Conservation (phyloP, 2,797 vertebrate genomes). For the Neomorphus geoffroyi region DNA sequence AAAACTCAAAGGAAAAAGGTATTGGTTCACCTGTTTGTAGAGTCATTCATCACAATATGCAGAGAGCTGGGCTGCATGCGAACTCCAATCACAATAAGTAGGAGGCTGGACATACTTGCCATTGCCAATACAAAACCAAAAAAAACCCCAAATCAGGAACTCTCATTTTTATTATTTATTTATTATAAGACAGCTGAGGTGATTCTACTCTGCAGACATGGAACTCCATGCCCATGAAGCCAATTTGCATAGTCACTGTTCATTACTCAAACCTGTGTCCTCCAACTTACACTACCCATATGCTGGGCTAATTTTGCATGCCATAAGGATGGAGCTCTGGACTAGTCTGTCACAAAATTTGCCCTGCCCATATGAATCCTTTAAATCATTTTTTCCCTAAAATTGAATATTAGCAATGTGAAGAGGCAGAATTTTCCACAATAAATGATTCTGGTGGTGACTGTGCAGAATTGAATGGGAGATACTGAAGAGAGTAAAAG, state of each 20-base stretch:
- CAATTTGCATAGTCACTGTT: slow-evolving; percentile 34
- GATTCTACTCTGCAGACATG: background rate
- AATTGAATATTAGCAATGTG: slow-evolving; percentile 14
- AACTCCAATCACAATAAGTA: background rate
- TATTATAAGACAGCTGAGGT: background rate
- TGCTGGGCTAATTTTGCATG: slow-evolving; percentile 18
- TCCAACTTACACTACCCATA: slow-evolving; percentile 35
- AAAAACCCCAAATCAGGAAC: background rate
- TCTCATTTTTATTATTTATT: background rate
- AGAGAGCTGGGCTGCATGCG: background rate
- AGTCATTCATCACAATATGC: background rate
- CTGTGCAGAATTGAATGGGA: background rate
- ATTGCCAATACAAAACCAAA: background rate
- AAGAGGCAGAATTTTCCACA: slow-evolving; percentile 25
- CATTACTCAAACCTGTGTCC: slow-evolving; percentile 43
- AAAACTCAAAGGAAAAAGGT: background rate
- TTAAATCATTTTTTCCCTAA: background rate
- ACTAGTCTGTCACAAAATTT: slow-evolving; percentile 12
- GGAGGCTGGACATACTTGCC: background rate
- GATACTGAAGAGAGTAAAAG: background rate
- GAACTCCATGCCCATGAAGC: background rate
- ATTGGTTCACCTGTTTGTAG: background rate
- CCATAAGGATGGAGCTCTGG: background rate
- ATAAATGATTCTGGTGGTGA: slow-evolving; percentile 2
- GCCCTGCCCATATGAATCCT: background rate